These are phyloP conservation scores for Galerucella nymphaeae DNA, from an alignment of 2,888 invertebrate genomes.

Conservation along the genomic window DNA sequence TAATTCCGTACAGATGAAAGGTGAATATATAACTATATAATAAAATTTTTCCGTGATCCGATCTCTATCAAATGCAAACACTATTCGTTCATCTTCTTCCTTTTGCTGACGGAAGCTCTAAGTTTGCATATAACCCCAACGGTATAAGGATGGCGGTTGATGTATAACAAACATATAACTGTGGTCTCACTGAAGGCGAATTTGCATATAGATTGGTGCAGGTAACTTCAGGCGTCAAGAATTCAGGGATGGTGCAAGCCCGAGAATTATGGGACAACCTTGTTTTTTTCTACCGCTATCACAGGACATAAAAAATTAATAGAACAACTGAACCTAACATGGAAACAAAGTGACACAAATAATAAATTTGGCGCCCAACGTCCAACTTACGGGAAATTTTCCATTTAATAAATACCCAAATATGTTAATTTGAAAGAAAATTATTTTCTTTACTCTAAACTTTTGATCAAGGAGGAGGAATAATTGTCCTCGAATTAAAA, in stretches of 20 bases:
- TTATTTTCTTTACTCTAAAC: no score
- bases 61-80: constrained; percentile 22
- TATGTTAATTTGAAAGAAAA: no score
- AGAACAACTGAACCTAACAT: neutral
- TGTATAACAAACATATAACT: constrained; percentile 43
- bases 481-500: constrained; percentile 35
- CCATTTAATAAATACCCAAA: no score
- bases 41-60: constrained; percentile 11
- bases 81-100: constrained; percentile 5
- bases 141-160: constrained; percentile 41
- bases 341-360: no score
- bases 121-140: constrained; percentile 36
- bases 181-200: constrained; percentile 40
- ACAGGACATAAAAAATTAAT: neutral
- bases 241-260: constrained; percentile 15
- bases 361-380: no score
- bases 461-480: neutral
- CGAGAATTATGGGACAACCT: constrained; percentile 2
- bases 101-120: constrained; percentile 25
- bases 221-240: constrained; percentile 36
- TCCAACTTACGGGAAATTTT: no score
- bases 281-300: neutral
- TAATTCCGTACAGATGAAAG: no score
- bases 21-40: neutral
- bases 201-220: constrained; percentile 44